Percentiles rank a stretch among this genome's conserved stretches.
These are phyloP conservation scores for Cataglyphis albicans DNA, from an alignment of 2,888 invertebrate genomes.

Conservation along the genomic window DNA sequence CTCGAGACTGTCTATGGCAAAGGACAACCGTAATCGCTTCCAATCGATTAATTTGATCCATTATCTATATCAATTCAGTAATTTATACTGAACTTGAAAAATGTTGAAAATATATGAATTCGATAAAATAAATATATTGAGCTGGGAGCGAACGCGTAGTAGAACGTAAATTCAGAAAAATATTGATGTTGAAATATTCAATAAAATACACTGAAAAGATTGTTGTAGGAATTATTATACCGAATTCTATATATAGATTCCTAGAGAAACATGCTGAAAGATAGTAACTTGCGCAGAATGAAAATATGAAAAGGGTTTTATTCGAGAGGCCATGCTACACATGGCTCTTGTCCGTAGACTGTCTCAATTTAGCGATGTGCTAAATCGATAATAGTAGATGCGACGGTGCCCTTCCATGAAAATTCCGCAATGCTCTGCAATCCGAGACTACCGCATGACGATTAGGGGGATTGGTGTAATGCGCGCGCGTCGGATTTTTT, in stretches of 20 bases:
- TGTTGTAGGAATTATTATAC: constrained; percentile 2
- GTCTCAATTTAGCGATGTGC: constrained; percentile 30
- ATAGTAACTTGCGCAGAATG: neutral
- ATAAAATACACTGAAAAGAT: neutral
- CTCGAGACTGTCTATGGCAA: neutral
- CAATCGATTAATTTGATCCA: neutral
- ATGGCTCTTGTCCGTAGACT: constrained; percentile 8
- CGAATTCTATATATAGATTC: neutral
- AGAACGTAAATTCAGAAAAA: neutral
- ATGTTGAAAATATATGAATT: neutral
- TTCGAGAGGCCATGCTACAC: neutral
- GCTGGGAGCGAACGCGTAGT: neutral
- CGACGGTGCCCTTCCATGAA: constrained; percentile 58
- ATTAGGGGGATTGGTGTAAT: constrained; percentile 46
- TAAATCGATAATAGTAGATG: constrained; percentile 37
- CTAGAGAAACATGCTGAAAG: neutral
- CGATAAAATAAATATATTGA: neutral
- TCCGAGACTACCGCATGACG: constrained; percentile 59
- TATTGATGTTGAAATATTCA: neutral
- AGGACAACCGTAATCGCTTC: neutral
- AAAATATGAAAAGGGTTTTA: neutral
- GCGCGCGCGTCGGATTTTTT: constrained; percentile 46
- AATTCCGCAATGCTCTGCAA: constrained; percentile 52
- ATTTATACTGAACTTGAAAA: constrained; percentile 7
- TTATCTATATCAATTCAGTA: neutral